Evolutionary conservation across 2,888 invertebrate species (phyloP), one percentile per base, ranked within the genome.

Genomic region (Drosophila diplacantha): DNA sequence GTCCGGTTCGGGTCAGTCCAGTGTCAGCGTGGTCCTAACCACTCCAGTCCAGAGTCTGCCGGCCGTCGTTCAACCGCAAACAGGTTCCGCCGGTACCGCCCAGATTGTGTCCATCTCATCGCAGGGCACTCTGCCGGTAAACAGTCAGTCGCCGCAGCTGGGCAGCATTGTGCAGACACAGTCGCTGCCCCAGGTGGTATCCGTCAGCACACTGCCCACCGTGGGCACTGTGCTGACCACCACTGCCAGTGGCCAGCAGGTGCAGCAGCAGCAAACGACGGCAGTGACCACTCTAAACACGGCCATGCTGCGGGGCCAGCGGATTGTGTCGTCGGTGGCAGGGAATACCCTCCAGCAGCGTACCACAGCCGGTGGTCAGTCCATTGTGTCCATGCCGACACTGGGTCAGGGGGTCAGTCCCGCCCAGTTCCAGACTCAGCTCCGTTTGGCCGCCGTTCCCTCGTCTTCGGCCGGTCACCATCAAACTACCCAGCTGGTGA

Each of bases 131-230:
- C 71, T 85, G 12, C 85, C 87, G 0, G 84, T 82, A 2, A 80
- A 83, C 29, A 79, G 82, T 3, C 44, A 46, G 20, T 74, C 88
- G 0, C 85, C 85, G 16, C 84, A 85, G 14, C 75, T 85, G 62
- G 84, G 84, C 18, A 86, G 86, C 51, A 80, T 88, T 52, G 87
- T 89, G 5, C 89, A 89, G 56, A 88, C 88, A 0, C 80, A 87
- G 46, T 74, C 85, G 56, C 50, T 87, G 56, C 87, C 88, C 0
- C 89, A 88, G 70, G 87, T 90, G 32, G 88, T 90, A 3, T 87
- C 89, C 16, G 86, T 90, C 41, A 85, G 90, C 55, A 87, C 89
- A 39, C 69, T 89, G 59, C 84, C 90, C 77, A 84, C 86, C 65
- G 81, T 86, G 69, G 83, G 87, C 72, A 74, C 89, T 56, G 79